phyloP scores from a whole-genome alignment of 2,797 vertebrate species.

The Eulemur rubriventer region DNA sequence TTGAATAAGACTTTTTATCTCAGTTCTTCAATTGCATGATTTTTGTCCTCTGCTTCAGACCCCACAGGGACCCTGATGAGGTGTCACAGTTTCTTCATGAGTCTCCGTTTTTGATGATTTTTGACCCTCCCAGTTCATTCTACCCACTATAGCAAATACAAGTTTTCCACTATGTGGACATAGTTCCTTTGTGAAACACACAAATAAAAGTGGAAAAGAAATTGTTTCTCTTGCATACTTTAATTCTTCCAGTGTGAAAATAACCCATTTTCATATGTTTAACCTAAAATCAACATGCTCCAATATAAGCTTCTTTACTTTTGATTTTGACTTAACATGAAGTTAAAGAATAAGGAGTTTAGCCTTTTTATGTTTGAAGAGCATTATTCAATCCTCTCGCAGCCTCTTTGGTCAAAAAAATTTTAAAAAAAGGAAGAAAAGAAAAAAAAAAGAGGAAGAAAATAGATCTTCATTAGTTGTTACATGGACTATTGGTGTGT shows the following conservation, averaged over 20 bases:
- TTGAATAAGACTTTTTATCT: background rate
- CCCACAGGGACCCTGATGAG: background rate
- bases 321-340: conserved; percentile 11
- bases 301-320: background rate
- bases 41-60: background rate
- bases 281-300: background rate
- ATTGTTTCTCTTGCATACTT: background rate
- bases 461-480: background rate
- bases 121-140: background rate
- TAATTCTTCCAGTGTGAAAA: background rate
- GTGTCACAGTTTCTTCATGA: background rate
- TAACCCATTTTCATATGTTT: background rate
- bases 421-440: background rate
- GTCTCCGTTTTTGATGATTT: background rate
- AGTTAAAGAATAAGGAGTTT: background rate
- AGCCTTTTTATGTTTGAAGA: background rate
- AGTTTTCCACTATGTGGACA: background rate
- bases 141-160: background rate
- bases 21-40: background rate
- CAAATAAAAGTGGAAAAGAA: background rate
- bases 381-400: background rate
- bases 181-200: background rate
- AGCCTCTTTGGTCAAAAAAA: background rate
- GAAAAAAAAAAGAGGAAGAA: background rate
- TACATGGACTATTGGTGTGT: background rate